Conservation (phyloP, 2,888 invertebrate species). For the Maniola hyperantus region DNA sequence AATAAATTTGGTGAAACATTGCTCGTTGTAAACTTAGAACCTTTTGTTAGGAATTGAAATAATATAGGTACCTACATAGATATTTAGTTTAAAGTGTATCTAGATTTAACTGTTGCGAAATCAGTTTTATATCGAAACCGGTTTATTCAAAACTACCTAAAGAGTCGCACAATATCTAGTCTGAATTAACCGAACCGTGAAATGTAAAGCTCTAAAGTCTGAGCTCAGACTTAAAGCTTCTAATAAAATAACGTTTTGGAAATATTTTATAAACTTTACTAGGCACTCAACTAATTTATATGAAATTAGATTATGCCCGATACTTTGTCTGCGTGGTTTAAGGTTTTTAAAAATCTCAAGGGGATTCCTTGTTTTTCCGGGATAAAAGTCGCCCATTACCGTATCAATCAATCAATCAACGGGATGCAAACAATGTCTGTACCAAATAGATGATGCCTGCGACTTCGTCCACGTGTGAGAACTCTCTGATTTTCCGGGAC, state of each 20-base stretch:
- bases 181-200: conserved; percentile 22
- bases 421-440: no score
- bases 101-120: conserved; percentile 25
- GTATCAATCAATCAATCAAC: no score
- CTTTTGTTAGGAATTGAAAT: conserved; percentile 7
- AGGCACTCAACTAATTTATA: no score
- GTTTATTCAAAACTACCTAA: conserved; percentile 23
- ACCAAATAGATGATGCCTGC: no score
- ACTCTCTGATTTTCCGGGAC: no score
- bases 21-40: not conserved
- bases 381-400: no score
- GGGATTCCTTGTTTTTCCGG: no score
- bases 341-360: no score
- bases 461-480: no score
- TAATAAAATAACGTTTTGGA: conserved; percentile 16
- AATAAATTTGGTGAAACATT: conserved; percentile 1
- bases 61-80: not conserved
- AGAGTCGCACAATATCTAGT: conserved; percentile 24
- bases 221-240: conserved; percentile 15
- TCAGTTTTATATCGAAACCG: conserved; percentile 27
- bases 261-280: conserved; percentile 10
- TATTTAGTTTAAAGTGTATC: not conserved
- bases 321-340: no score
- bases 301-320: no score
- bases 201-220: conserved; percentile 26